Evolutionary conservation across 2,888 invertebrate species (phyloP).

Genomic region (Diarsia brunnea): DNA sequence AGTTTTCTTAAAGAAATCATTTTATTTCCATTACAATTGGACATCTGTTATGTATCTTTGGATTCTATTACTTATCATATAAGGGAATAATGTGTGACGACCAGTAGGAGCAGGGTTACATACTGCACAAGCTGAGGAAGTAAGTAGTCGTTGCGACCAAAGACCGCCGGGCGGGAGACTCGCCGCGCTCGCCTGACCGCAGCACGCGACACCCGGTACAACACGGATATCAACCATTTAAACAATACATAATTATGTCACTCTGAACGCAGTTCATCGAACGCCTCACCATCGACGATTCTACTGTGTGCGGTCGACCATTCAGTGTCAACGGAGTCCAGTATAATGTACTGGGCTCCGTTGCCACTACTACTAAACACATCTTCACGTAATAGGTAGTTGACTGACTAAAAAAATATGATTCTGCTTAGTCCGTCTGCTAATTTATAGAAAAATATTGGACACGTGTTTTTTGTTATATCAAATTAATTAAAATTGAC

Average conservation of each 20-base stretch:
- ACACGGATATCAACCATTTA: background rate
- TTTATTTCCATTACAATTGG: conserved; percentile 86
- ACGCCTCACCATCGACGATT: background rate
- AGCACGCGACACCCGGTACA: no score
- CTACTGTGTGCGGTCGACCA: background rate
- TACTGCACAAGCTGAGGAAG: conserved; percentile 35
- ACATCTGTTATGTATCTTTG: conserved; percentile 85
- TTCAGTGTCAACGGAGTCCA: background rate
- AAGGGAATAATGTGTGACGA: conserved; percentile 61
- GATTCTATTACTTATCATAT: conserved; percentile 81
- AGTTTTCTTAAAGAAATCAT: conserved; percentile 73
- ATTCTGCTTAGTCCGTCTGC: no score
- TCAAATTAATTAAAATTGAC: no score
- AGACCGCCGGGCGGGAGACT: background rate
- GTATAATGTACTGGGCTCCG: no score
- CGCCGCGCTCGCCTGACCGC: background rate
- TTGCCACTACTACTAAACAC: no score
- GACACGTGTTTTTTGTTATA: no score
- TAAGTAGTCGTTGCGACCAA: background rate
- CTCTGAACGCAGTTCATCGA: conserved; percentile 28
- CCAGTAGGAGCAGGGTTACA: conserved; percentile 46
- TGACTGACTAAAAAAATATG: no score
- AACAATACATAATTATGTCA: background rate
- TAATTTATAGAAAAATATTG: no score
- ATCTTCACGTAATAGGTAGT: background rate